Percentiles rank a stretch among this genome's conserved stretches.
Evolutionary conservation across 2,888 invertebrate genomes (phyloP).

Genomic region (Seira musarum): DNA sequence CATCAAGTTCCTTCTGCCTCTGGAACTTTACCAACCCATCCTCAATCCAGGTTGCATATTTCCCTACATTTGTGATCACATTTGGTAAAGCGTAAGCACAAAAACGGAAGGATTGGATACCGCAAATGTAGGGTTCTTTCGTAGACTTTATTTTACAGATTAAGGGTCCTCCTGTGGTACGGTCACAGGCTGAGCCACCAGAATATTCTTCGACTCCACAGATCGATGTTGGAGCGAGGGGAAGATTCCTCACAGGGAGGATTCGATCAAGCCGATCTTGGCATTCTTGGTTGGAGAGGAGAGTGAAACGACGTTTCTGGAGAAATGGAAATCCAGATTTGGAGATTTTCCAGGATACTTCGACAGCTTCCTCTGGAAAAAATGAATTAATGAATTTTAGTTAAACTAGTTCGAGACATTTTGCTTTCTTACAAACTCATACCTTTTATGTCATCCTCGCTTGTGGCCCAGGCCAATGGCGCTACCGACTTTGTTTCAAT

Average conservation of each 20-base stretch:
- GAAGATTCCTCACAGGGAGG: conserved; percentile 22
- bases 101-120: conserved; percentile 42
- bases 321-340: conserved; percentile 37
- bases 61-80: conserved; percentile 44
- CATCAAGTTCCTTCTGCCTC: conserved; percentile 30
- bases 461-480: conserved; percentile 20
- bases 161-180: conserved; percentile 36
- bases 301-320: conserved; percentile 36
- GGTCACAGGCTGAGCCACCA: conserved; percentile 37
- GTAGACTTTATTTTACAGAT: conserved; percentile 25
- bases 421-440: not conserved
- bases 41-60: conserved; percentile 35
- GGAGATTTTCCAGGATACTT: conserved; percentile 40
- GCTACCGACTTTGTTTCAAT: conserved; percentile 37
- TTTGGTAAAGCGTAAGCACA: conserved; percentile 43
- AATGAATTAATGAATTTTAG: not conserved
- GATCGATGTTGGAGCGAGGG: conserved; percentile 26
- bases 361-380: conserved; percentile 28
- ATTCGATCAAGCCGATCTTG: conserved; percentile 39
- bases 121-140: conserved; percentile 36
- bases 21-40: conserved; percentile 38
- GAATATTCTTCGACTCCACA: conserved; percentile 42
- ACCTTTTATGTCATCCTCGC: conserved; percentile 29
- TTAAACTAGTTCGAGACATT: not conserved
- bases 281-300: conserved; percentile 28